A percentile compares a stretch with the other conserved stretches of the same genome.
Conservation (phyloP, 1,140 invertebrate species). For the Cydia splendana region DNA sequence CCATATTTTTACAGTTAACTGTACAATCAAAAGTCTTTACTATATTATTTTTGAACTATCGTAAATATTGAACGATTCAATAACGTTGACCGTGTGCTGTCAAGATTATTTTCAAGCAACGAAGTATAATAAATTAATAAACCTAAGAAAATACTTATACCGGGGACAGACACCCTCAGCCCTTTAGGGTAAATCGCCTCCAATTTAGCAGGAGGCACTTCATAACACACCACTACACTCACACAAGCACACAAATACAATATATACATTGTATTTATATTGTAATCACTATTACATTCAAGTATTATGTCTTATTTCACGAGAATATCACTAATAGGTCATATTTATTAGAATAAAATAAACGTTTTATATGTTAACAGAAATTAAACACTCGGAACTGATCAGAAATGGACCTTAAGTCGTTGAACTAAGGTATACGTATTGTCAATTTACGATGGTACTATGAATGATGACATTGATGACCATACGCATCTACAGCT, state of each 20-base stretch:
- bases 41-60: no score
- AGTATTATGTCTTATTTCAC: slow-evolving; percentile 1
- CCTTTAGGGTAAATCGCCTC: slow-evolving; percentile 82
- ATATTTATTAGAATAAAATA: not conserved
- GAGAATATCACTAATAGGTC: no score
- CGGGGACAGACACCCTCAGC: slow-evolving; percentile 82
- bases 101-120: no score
- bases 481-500: not conserved
- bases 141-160: slow-evolving; percentile 65
- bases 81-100: no score
- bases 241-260: slow-evolving; percentile 34
- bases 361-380: not conserved
- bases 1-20: no score
- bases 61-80: no score
- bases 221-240: slow-evolving; percentile 60
- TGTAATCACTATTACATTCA: not conserved
- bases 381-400: no score
- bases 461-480: not conserved
- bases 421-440: no score
- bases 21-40: no score
- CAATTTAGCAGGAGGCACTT: slow-evolving; percentile 80
- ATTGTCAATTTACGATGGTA: not conserved
- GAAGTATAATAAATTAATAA: no score
- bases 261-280: slow-evolving; percentile 11
- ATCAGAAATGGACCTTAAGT: no score